phyloP scores from a whole-genome alignment of 2,797 vertebrate genomes.

The Hapalemur alaotrensis region DNA sequence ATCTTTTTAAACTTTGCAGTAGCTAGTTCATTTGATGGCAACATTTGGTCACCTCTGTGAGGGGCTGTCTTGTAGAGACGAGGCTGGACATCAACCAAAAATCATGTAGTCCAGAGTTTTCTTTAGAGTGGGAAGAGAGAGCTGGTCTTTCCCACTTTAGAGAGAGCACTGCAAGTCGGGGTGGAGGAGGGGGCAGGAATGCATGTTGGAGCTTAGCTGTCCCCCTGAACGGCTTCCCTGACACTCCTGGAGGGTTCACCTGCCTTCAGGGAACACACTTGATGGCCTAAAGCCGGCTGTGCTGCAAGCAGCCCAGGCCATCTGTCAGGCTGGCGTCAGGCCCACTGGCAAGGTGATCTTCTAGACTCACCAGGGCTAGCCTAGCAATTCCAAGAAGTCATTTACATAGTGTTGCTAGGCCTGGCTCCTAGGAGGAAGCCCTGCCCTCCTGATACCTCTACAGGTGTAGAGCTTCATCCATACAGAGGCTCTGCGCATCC shows the following conservation, averaged over 20 bases:
- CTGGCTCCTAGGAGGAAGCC: constrained; percentile 5
- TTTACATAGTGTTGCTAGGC: neutral
- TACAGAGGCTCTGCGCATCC: neutral
- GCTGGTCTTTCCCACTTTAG: neutral
- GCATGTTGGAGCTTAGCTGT: constrained; percentile 6
- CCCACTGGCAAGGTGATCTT: constrained; percentile 80
- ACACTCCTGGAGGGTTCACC: constrained; percentile 57
- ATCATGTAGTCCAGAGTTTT: neutral
- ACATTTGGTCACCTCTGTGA: neutral
- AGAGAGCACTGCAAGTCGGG: neutral
- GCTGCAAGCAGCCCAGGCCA: constrained; percentile 61
- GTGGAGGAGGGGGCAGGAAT: neutral
- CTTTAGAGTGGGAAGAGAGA: neutral
- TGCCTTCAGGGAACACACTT: constrained; percentile 69
- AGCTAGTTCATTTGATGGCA: constrained; percentile 2
- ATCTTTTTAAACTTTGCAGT: constrained; percentile 30
- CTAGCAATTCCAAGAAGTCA: constrained; percentile 54
- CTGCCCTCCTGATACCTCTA: neutral
- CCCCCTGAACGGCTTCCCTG: constrained; percentile 52
- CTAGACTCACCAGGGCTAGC: constrained; percentile 45
- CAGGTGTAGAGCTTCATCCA: neutral
- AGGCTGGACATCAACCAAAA: neutral
- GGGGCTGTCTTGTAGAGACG: neutral
- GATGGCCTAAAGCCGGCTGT: constrained; percentile 61
- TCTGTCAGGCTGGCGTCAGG: constrained; percentile 76